phyloP scores from a whole-genome alignment of 2,797 vertebrate species.

The Danio albolineatus region DNA sequence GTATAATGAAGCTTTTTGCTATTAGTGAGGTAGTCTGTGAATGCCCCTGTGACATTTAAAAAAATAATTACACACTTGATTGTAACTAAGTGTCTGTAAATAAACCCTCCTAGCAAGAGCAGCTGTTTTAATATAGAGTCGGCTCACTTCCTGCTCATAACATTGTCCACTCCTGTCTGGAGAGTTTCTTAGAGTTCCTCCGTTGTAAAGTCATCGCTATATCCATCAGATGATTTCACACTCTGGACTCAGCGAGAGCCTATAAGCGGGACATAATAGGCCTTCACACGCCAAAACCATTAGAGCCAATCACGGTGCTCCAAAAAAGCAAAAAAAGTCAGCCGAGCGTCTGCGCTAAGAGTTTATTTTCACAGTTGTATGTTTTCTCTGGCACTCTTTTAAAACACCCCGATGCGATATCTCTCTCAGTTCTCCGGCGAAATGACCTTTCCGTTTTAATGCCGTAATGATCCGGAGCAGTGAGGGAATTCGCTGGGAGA shows the following conservation, averaged over 20 bases:
- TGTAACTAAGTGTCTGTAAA: slow-evolving; percentile 18
- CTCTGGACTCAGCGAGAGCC: slow-evolving; percentile 63
- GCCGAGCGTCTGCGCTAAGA: not conserved
- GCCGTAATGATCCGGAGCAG: slow-evolving; percentile 58
- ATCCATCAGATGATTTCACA: slow-evolving; percentile 73
- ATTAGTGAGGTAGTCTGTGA: not conserved
- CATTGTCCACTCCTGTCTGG: slow-evolving; percentile 66
- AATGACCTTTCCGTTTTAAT: slow-evolving; percentile 64
- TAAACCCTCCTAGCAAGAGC: slow-evolving; percentile 66
- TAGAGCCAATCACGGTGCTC: slow-evolving; percentile 39
- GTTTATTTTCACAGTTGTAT: slow-evolving; percentile 47
- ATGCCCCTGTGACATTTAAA: not conserved
- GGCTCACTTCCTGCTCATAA: slow-evolving; percentile 85
- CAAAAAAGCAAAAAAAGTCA: slow-evolving; percentile 35
- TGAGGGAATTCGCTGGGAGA: slow-evolving; percentile 58
- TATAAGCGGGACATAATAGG: slow-evolving; percentile 67
- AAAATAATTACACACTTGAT: slow-evolving; percentile 26
- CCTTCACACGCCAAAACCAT: slow-evolving; percentile 63
- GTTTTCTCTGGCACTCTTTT: slow-evolving; percentile 62
- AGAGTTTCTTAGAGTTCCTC: slow-evolving; percentile 75
- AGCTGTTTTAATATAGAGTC: slow-evolving; percentile 90
- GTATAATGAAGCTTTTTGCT: not conserved
- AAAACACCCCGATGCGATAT: slow-evolving; percentile 47
- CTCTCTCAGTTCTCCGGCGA: slow-evolving; percentile 35
- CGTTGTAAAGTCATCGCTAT: slow-evolving; percentile 65